A percentile compares a stretch with the other conserved stretches of the same genome.
These are phyloP conservation scores for Coelinius sp. DNA, from an alignment of 2,888 invertebrate genomes.

Conservation along the genomic window DNA sequence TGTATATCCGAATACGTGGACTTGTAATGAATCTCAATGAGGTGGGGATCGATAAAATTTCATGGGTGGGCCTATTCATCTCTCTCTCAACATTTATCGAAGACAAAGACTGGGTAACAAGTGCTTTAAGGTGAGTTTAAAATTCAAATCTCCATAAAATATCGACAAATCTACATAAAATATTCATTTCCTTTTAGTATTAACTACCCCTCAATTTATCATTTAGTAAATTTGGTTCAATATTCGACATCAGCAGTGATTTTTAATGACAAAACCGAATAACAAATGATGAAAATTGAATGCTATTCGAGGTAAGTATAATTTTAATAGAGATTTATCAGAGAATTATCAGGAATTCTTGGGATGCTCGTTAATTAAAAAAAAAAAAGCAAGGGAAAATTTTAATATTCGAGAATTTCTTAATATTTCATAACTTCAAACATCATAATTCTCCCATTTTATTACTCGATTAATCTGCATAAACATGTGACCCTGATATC, in stretches of 20 bases:
- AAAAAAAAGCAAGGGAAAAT: neutral
- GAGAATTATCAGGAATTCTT: neutral
- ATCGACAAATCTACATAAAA: slow-evolving; percentile 2
- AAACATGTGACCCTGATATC: slow-evolving; percentile 11
- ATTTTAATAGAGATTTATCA: neutral
- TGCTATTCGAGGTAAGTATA: too few relatives aligned
- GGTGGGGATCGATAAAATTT: slow-evolving; percentile 33
- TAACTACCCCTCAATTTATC: too few relatives aligned
- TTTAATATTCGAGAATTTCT: slow-evolving; percentile 11
- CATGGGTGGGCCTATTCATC: slow-evolving; percentile 20
- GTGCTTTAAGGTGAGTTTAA: slow-evolving; percentile 12
- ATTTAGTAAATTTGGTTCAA: too few relatives aligned
- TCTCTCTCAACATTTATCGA: neutral
- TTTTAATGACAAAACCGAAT: too few relatives aligned
- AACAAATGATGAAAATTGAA: too few relatives aligned
- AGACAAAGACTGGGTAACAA: slow-evolving; percentile 18
- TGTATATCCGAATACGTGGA: slow-evolving; percentile 18
- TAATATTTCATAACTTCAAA: neutral
- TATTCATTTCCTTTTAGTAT: neutral
- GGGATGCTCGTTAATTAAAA: neutral
- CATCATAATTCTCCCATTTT: slow-evolving; percentile 12
- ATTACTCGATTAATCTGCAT: slow-evolving; percentile 20
- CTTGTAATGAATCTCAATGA: slow-evolving; percentile 43
- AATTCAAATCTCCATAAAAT: slow-evolving; percentile 19
- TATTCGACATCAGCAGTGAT: too few relatives aligned